Evolutionary conservation across 2,113 vertebrate genomes (phyloP).

Genomic region (Fregata magnificens): DNA sequence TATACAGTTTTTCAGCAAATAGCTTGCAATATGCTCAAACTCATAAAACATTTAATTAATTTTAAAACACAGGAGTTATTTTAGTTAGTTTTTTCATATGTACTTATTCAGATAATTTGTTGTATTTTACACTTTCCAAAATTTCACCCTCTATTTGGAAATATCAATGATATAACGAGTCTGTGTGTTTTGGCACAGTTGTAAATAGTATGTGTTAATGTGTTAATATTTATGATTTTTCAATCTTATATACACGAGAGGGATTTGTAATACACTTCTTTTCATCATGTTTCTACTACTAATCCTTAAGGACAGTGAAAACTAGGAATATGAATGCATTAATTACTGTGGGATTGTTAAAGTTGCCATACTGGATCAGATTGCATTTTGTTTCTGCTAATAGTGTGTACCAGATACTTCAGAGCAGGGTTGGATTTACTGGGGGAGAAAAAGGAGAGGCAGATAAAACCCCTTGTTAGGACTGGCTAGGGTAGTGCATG

Average conservation of each 20-base stretch:
- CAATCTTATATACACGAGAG: constrained; percentile 16
- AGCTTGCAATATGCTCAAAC: constrained; percentile 15
- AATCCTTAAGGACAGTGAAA: constrained; percentile 5
- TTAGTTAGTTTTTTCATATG: constrained; percentile 44
- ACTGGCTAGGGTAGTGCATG: accelerated
- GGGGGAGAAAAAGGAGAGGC: background rate
- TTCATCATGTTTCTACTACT: background rate
- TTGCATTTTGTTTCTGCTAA: background rate
- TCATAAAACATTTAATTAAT: constrained; percentile 34
- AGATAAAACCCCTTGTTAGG: background rate
- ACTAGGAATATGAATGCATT: background rate
- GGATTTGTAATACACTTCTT: background rate
- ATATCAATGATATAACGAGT: constrained; percentile 38
- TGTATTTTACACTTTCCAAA: constrained; percentile 52
- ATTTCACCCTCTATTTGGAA: constrained; percentile 49
- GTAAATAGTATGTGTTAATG: constrained; percentile 50
- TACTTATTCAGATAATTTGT: constrained; percentile 38
- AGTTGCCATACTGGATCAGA: background rate
- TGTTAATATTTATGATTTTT: constrained; percentile 62
- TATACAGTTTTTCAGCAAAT: background rate
- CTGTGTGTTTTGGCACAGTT: constrained; percentile 52
- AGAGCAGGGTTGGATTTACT: background rate
- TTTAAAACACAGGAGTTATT: constrained; percentile 32
- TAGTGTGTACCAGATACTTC: background rate
- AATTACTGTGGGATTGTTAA: background rate